phyloP scores from a whole-genome alignment of 1,140 invertebrate genomes.

The Rhyzopertha dominica region DNA sequence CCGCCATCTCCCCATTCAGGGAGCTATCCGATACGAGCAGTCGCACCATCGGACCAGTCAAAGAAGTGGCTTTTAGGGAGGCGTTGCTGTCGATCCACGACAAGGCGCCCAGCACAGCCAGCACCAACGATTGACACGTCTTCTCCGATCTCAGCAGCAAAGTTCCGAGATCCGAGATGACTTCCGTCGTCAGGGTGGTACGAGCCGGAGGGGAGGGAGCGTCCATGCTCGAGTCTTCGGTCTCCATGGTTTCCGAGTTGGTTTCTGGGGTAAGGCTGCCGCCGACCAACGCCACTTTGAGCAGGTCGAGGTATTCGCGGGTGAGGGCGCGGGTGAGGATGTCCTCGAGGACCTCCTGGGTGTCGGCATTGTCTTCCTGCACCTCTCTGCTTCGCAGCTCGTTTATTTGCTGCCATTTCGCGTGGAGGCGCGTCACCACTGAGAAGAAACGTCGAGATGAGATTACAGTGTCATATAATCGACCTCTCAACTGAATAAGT shows the following conservation, averaged over 20 bases:
- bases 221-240: slow-evolving; percentile 61
- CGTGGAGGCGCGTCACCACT: slow-evolving; percentile 70
- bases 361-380: slow-evolving; percentile 73
- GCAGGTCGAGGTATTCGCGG: slow-evolving; percentile 77
- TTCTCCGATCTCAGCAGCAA: slow-evolving; percentile 58
- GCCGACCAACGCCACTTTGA: slow-evolving; percentile 62
- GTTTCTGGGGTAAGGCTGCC: slow-evolving; percentile 43
- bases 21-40: slow-evolving; percentile 55
- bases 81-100: slow-evolving; percentile 80
- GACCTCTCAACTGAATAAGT: background rate
- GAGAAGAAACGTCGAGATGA: slow-evolving; percentile 26
- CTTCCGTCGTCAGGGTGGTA: slow-evolving; percentile 56
- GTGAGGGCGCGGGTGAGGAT: slow-evolving; percentile 82
- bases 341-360: slow-evolving; percentile 83
- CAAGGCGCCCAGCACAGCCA: slow-evolving; percentile 64
- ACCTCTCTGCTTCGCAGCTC: slow-evolving; percentile 63
- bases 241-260: slow-evolving; percentile 58
- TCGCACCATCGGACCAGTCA: slow-evolving; percentile 62
- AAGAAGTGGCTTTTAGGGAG: slow-evolving; percentile 67
- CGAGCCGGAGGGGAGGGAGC: slow-evolving; percentile 50
- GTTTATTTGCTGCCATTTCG: slow-evolving; percentile 74
- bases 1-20: slow-evolving; percentile 59
- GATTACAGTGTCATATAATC: background rate
- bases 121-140: slow-evolving; percentile 60
- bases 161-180: slow-evolving; percentile 68